Evolutionary conservation across 2,797 vertebrate genomes (phyloP).

Genomic region (Apogon hyalosoma): DNA sequence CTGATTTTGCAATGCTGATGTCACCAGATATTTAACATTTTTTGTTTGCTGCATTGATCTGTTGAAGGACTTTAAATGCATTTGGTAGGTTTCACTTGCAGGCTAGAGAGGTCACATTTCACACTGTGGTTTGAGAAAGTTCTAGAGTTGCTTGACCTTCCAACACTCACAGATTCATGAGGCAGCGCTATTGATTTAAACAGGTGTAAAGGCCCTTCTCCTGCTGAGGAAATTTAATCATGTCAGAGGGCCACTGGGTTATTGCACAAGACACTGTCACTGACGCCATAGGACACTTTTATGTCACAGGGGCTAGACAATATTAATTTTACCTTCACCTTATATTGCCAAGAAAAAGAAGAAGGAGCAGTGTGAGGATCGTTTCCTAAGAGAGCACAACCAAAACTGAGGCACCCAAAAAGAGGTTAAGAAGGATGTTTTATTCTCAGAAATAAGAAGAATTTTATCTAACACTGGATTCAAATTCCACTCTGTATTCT

Average conservation of each 20-base stretch:
- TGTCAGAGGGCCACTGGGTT: constrained; percentile 68
- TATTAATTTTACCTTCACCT: constrained; percentile 62
- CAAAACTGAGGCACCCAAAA: constrained; percentile 15
- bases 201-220: constrained; percentile 73
- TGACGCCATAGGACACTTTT: constrained; percentile 55
- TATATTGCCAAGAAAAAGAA: background rate
- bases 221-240: constrained; percentile 77
- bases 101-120: constrained; percentile 49
- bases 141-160: constrained; percentile 71
- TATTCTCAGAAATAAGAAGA: constrained; percentile 25
- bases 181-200: constrained; percentile 81
- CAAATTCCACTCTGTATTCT: constrained; percentile 39
- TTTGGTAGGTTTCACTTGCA: background rate
- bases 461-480: constrained; percentile 3
- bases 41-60: no score
- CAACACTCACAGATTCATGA: constrained; percentile 77
- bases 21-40: no score
- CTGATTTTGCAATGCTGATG: no score
- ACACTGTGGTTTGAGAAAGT: constrained; percentile 42
- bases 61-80: background rate
- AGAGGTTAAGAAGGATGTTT: constrained; percentile 41
- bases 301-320: constrained; percentile 51
- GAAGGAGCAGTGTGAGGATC: background rate
- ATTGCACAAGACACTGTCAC: constrained; percentile 76
- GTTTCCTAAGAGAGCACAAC: constrained; percentile 12